phyloP scores from a whole-genome alignment of 2,888 invertebrate genomes.

The Prosopocoilus inquinatus region DNA sequence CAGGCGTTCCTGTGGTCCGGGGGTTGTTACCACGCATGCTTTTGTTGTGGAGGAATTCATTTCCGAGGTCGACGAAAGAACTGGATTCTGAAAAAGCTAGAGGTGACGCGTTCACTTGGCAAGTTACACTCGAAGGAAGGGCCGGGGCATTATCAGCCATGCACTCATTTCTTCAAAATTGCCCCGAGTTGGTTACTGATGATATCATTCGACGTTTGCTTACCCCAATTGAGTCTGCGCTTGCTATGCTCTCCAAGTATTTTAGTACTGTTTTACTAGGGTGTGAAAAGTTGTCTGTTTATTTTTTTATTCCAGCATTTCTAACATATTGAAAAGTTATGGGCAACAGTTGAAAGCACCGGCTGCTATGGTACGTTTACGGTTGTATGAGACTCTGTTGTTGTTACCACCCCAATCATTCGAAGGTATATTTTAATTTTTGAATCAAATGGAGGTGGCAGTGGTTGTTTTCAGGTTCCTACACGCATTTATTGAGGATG shows the following conservation, averaged over 20 bases:
- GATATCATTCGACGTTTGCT: conserved; percentile 87
- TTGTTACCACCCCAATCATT: conserved; percentile 75
- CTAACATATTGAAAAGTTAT: conserved; percentile 80
- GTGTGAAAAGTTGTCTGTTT: conserved; percentile 1
- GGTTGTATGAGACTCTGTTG: conserved; percentile 86
- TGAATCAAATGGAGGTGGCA: neutral
- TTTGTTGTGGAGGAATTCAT: conserved; percentile 95
- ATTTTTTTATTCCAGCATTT: conserved; percentile 61
- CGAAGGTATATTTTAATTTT: conserved; percentile 58
- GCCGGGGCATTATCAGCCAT: conserved; percentile 95
- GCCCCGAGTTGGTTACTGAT: conserved; percentile 86
- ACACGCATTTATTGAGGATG: conserved; percentile 85
- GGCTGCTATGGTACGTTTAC: conserved; percentile 87
- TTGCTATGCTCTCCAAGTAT: conserved; percentile 93
- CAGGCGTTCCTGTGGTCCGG: conserved; percentile 87
- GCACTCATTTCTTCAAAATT: conserved; percentile 89
- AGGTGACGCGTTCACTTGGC: conserved; percentile 99
- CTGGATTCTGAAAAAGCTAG: conserved; percentile 94
- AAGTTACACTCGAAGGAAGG: conserved; percentile 93
- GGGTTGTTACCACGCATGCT: conserved; percentile 91
- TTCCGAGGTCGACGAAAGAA: conserved; percentile 94
- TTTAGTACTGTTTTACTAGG: neutral
- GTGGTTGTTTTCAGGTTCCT: conserved; percentile 57
- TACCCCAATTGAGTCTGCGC: conserved; percentile 91
- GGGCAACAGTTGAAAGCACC: conserved; percentile 93